Evolutionary conservation across 2,888 invertebrate genomes (phyloP), one percentile per base, ranked within the genome.

Genomic region (Criorhina ranunculi): DNA sequence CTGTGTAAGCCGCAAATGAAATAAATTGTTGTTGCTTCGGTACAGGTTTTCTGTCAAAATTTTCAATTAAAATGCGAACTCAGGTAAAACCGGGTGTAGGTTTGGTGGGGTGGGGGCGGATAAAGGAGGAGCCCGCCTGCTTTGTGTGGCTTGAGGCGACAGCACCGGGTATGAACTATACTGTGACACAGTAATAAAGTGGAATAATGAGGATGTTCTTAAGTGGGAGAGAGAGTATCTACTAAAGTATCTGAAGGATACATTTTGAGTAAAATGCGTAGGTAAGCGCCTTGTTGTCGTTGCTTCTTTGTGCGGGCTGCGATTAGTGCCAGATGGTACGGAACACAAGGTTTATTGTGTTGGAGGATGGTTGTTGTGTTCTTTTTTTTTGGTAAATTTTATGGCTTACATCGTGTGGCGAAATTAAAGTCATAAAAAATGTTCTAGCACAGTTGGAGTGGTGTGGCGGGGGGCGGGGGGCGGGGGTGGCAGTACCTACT

Each of bases 21-120:
- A 80, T 59, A 76, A 79, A 85, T 80, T 79, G 75, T 64, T 85
- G 69, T 69, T 78, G 75, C 69, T 75, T 46, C 46, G 40, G 66
- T 55, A 31, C 80, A 51, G 80, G 73, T 85, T 85, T 70, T 85
- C 85, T 85, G 85, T 85, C 85, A 80, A 85, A 85, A 80, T 85
- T 85, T 85, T 85, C 85, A 85, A 85, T 85, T 85, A 85, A 85
- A 79, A 85, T 85, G 85, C 85, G 85, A 80, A 76, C 85, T 80
- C 85, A 85, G 85, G 85, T 85, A 85, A 57, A 80, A 51, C 17
- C 35, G 33, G n/a, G 55, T n/a, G n/a, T 15, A 35, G 70, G 17
- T 31, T 17, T 0, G 5, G 7, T 19, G 35, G 29, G 37, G 19
- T 8, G 57, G n/a, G 2, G 60, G 49, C 2, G 24, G 24, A 3